Percentiles rank a stretch among this genome's conserved stretches.
phyloP scores from a whole-genome alignment of 2,797 vertebrate genomes.

The Tapera naevia region DNA sequence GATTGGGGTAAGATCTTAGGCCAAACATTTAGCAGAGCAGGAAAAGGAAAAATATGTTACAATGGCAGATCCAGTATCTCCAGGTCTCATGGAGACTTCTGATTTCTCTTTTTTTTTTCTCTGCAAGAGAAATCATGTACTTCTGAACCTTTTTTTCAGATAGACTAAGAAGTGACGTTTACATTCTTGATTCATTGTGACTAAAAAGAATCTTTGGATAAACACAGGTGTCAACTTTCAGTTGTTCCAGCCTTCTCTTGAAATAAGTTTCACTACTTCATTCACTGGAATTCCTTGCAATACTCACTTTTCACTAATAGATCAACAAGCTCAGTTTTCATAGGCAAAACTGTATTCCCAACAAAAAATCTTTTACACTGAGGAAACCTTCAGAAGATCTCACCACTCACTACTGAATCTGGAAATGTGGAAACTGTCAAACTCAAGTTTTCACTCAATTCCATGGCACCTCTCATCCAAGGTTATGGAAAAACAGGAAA shows the following conservation, averaged over 20 bases:
- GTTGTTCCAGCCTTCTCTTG: constrained; percentile 24
- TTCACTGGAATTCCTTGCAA: constrained; percentile 2
- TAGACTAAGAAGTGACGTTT: constrained; percentile 18
- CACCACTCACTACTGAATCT: not conserved
- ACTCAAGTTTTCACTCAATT: not conserved
- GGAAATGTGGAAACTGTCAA: not conserved
- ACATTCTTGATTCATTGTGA: not conserved
- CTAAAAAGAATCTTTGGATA: constrained; percentile 35
- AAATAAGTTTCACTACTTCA: constrained; percentile 39
- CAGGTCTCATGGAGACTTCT: not conserved
- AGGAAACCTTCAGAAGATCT: constrained; percentile 3
- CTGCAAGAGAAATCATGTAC: not conserved
- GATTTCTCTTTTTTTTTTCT: not conserved
- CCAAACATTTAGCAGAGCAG: not conserved
- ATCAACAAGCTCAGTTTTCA: not conserved
- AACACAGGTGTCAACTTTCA: constrained; percentile 63
- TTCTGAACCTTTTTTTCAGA: not conserved
- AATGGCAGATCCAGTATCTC: not conserved
- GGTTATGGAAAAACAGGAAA: not conserved
- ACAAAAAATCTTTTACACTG: not conserved
- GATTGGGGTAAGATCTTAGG: not conserved
- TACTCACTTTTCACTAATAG: constrained; percentile 18
- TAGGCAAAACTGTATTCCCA: not conserved
- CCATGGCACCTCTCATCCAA: not conserved
- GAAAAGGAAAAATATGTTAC: not conserved